A percentile compares a stretch with the other conserved stretches of the same genome.
phyloP scores from a whole-genome alignment of 2,888 invertebrate species.

The Andrena praecox region DNA sequence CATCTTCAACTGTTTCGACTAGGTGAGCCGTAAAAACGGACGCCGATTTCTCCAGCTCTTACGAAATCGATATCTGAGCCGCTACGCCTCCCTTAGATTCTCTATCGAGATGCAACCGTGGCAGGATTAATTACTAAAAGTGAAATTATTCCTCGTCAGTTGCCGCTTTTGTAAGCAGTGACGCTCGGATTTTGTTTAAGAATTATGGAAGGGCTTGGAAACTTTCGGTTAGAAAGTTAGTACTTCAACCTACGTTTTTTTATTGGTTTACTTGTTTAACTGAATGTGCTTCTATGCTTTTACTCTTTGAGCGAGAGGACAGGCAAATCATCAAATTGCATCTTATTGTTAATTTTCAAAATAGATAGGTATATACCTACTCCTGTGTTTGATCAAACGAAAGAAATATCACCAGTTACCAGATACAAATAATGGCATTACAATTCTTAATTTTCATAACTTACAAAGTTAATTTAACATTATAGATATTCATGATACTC shows the following conservation, averaged over 20 bases:
- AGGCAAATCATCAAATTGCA: too few relatives aligned
- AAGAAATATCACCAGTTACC: too few relatives aligned
- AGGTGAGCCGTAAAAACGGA: slow-evolving; percentile 64
- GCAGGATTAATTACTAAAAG: slow-evolving; percentile 5
- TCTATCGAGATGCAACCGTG: slow-evolving; percentile 14
- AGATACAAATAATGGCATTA: background rate
- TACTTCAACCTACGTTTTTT: too few relatives aligned
- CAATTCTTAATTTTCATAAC: background rate
- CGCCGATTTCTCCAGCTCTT: slow-evolving; percentile 49
- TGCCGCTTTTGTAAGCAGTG: background rate
- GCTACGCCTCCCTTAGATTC: slow-evolving; percentile 8
- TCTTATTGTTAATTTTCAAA: too few relatives aligned
- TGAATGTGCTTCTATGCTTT: too few relatives aligned
- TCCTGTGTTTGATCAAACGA: too few relatives aligned
- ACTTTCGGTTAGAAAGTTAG: too few relatives aligned
- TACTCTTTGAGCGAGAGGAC: too few relatives aligned
- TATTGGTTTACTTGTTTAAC: too few relatives aligned
- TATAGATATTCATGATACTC: background rate
- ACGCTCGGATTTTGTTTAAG: too few relatives aligned
- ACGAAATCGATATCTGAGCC: slow-evolving; percentile 34
- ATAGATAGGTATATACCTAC: too few relatives aligned
- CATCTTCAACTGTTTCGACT: slow-evolving; percentile 72
- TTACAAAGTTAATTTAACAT: background rate
- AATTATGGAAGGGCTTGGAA: too few relatives aligned
- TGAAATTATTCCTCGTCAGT: slow-evolving; percentile 25